phyloP scores from a whole-genome alignment of 2,797 vertebrate genomes.

The Podarcis lilfordi region DNA sequence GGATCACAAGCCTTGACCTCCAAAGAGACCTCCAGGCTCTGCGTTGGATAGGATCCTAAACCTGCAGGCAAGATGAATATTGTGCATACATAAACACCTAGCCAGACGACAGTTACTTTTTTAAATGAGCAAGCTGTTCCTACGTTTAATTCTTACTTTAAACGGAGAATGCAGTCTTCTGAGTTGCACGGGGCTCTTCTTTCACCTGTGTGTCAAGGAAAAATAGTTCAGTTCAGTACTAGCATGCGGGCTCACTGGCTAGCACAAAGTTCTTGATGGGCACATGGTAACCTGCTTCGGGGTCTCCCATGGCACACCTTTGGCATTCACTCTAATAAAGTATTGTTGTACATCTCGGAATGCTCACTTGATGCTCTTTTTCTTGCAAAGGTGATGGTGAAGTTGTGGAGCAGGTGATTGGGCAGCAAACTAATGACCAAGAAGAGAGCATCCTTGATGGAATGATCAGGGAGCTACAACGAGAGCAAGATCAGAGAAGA shows the following conservation, averaged over 20 bases:
- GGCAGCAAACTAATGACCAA: constrained; percentile 89
- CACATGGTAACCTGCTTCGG: too few species aligned
- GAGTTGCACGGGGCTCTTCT: not conserved
- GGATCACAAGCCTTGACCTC: too few species aligned
- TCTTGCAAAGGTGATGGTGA: constrained; percentile 90
- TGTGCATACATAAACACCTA: not conserved
- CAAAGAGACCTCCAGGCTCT: too few species aligned
- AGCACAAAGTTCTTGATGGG: not conserved
- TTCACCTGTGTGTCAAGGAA: not conserved
- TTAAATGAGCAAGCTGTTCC: not conserved
- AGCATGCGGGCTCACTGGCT: not conserved
- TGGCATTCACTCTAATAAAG: not conserved
- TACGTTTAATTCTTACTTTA: not conserved
- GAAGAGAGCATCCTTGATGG: constrained; percentile 91
- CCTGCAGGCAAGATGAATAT: not conserved
- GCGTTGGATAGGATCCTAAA: too few species aligned
- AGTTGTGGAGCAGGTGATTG: constrained; percentile 96
- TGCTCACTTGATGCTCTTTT: constrained; percentile 32
- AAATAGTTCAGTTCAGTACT: not conserved
- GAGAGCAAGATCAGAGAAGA: constrained; percentile 87
- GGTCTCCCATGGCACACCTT: constrained; percentile 13
- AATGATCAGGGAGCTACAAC: constrained; percentile 92
- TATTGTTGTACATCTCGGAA: constrained; percentile 12
- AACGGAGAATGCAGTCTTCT: not conserved
- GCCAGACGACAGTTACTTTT: not conserved